These are phyloP conservation scores for Sebastes fasciatus DNA, from an alignment of 2,113 vertebrate species.

Conservation along the genomic window DNA sequence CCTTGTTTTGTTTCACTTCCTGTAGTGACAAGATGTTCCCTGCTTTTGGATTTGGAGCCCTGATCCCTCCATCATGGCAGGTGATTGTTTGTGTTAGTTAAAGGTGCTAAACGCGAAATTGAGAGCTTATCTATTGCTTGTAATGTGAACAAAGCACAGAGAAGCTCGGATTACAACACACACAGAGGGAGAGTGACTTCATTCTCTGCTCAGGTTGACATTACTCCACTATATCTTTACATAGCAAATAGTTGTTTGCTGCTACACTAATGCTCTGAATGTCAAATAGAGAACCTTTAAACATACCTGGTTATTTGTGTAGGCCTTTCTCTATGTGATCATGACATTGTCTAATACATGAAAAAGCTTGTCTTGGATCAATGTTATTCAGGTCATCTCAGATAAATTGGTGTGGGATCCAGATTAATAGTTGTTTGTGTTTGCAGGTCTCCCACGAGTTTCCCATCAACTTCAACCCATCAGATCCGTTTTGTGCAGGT, in stretches of 20 bases:
- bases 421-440: slow-evolving; percentile 34
- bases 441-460: slow-evolving; percentile 95
- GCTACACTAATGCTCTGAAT: too few relatives aligned
- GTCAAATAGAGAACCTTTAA: too few relatives aligned
- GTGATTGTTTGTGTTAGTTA: slow-evolving; percentile 71
- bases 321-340: neutral
- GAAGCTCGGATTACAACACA: too few relatives aligned
- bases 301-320: neutral
- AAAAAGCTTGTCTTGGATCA: neutral
- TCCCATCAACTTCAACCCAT: slow-evolving; percentile 93
- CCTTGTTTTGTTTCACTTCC: neutral
- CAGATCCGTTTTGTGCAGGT: slow-evolving; percentile 93
- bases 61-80: slow-evolving; percentile 94
- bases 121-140: too few relatives aligned
- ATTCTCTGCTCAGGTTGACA: too few relatives aligned
- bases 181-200: too few relatives aligned
- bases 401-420: neutral
- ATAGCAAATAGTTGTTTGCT: too few relatives aligned
- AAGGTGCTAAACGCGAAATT: neutral
- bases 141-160: too few relatives aligned
- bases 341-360: neutral
- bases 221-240: too few relatives aligned
- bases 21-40: slow-evolving; percentile 97
- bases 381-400: neutral
- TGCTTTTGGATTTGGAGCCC: slow-evolving; percentile 96